Conservation (phyloP, 2,113 vertebrate species). For the Pao palembangensis region DNA sequence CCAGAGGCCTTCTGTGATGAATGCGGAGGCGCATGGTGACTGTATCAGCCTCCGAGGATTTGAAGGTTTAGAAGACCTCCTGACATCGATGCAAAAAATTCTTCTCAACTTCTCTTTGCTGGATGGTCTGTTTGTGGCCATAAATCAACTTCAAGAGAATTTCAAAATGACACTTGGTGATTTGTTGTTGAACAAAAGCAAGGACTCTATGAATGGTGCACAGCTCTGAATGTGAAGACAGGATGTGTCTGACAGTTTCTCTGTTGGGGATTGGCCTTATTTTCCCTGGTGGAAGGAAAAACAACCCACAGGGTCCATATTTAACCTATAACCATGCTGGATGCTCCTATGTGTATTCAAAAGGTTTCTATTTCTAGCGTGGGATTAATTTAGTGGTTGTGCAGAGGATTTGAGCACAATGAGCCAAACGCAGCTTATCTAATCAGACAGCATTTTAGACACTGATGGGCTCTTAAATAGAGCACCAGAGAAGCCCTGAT, state of each 20-base stretch:
- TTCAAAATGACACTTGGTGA: conserved; percentile 6
- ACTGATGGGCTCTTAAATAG: conserved; percentile 11
- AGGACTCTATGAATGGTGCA: conserved; percentile 23
- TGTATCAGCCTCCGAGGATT: conserved; percentile 9
- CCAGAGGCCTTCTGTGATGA: conserved; percentile 16
- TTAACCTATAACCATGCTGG: conserved; percentile 21
- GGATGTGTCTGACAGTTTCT: conserved; percentile 25
- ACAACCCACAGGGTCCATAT: conserved; percentile 16
- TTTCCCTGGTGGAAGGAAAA: conserved; percentile 7
- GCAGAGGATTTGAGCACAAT: conserved; percentile 13
- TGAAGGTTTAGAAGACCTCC: conserved; percentile 23
- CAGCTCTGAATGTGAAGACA: conserved; percentile 20
- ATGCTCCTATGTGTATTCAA: conserved; percentile 27
- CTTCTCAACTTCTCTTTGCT: neutral
- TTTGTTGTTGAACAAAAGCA: conserved; percentile 11
- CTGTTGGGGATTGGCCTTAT: conserved; percentile 27
- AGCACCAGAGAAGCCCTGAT: no score
- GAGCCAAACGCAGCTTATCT: conserved; percentile 8
- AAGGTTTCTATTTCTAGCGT: conserved; percentile 25
- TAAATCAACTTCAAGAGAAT: conserved; percentile 8
- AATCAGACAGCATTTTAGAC: conserved; percentile 14
- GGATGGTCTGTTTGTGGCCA: neutral
- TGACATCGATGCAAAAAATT: conserved; percentile 23
- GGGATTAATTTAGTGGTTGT: conserved; percentile 28
- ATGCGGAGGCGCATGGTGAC: conserved; percentile 14